Base-by-base conservation (phyloP, 2,888 invertebrate genomes). In the Rhamnusium bicolor region DNA sequence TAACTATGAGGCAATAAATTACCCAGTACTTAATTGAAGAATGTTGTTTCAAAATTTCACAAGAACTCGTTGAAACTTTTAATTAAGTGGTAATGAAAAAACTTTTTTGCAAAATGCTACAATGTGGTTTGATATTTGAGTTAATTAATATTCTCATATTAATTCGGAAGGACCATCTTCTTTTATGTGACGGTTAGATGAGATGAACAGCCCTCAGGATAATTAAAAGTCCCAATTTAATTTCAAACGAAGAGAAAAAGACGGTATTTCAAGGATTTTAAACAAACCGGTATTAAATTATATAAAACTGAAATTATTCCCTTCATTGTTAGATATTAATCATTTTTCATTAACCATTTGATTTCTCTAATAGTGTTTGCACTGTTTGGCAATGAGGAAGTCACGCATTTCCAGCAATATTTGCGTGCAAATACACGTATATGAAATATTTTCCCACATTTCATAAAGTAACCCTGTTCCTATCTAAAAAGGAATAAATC, bases 31-130 rank as follows among this genome's bases (percentile, higher is more conserved):
- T 65, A 65, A 65, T 65, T 65, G 65, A 65, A 65, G 65, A 65
- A 65, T 65, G 65, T 29, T 65, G 65, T 65, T 65, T 53, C 53
- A 32, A 65, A 65, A 49, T 63, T 63, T 63, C 63, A 24, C 63
- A 63, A 63, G 63, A 63, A 65, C 65, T 65, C 65, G 65, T 65
- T 40, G 65, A 65, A 65, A 65, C 32, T 65, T 65, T 65, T 65
- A 65, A 65, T 65, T 65, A 65, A 65, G 65, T 65, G 65, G 65
- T 65, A 65, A 65, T 65, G 65, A 65, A 65, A 65, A 65, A 65
- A 65, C 65, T 65, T 65, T 65, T 65, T 53, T 53, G 32, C 47
- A 65, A 65, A 65, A 65, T 53, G 65, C 53, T 65, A 65, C 65
- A 63, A 63, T 65, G 65, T 65, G 65, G 65, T 53, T 19, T 65